Percentiles rank a stretch among this genome's conserved stretches.
phyloP scores from a whole-genome alignment of 2,888 invertebrate genomes.

The Nephrotoma flavescens region DNA sequence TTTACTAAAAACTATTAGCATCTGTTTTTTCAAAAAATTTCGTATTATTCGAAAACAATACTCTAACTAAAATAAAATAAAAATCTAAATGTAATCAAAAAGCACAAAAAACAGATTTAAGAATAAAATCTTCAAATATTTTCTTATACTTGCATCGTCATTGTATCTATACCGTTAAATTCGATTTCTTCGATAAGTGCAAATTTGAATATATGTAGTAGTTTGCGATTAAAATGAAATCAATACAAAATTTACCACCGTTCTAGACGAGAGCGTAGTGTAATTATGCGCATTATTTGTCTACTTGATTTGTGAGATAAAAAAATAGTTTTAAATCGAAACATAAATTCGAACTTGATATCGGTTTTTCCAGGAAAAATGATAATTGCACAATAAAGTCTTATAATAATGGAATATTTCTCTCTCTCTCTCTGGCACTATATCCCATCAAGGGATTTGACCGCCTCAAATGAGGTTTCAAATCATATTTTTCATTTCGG shows the following conservation, averaged over 20 bases:
- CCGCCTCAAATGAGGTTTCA: too few species aligned
- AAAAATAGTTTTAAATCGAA: background rate
- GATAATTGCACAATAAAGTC: background rate
- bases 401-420: background rate
- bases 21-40: background rate
- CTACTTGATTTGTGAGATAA: background rate
- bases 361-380: background rate
- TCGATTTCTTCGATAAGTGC: background rate
- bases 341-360: background rate
- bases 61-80: background rate
- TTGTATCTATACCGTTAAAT: background rate
- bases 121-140: background rate
- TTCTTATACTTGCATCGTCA: background rate
- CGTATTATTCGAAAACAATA: background rate
- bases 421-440: too few species aligned
- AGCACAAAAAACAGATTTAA: background rate
- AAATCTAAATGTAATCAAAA: background rate
- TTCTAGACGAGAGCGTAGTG: background rate
- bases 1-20: background rate
- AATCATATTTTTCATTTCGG: too few species aligned
- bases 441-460: too few species aligned
- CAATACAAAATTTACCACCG: background rate
- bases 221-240: background rate
- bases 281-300: background rate
- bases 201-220: background rate